These are phyloP conservation scores for Procambarus clarkii DNA, from an alignment of 1,140 invertebrate genomes.

Conservation along the genomic window DNA sequence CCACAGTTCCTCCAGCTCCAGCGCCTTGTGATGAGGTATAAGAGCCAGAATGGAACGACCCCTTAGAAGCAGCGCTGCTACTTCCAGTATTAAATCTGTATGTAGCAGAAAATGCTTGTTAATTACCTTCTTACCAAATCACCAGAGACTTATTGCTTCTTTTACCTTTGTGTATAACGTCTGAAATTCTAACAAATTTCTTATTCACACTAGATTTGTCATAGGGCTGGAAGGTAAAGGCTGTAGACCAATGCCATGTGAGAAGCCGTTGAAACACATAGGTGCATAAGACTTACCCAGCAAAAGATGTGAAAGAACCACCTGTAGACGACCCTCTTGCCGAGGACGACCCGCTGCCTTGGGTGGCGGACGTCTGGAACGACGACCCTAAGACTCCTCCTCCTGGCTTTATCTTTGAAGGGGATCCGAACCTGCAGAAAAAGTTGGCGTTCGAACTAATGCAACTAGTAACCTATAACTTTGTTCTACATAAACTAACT, in stretches of 20 bases:
- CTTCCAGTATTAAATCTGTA: neutral
- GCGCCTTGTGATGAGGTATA: neutral
- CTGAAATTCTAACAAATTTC: too few species aligned
- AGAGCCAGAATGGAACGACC: neutral
- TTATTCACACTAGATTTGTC: too few species aligned
- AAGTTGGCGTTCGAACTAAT: too few species aligned
- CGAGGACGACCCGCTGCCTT: neutral
- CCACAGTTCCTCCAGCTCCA: too few species aligned
- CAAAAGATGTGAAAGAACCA: slow-evolving; percentile 13
- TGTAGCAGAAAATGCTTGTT: neutral
- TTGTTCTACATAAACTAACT: too few species aligned
- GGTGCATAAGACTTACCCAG: slow-evolving; percentile 6
- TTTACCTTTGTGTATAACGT: too few species aligned
- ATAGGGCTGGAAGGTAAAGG: too few species aligned
- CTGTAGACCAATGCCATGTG: too few species aligned
- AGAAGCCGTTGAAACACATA: too few species aligned
- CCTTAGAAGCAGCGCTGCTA: neutral
- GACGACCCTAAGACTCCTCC: slow-evolving; percentile 20
- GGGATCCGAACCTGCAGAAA: slow-evolving; percentile 25
- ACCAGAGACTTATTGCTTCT: too few species aligned
- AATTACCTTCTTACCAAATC: too few species aligned
- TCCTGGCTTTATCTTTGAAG: slow-evolving; percentile 12
- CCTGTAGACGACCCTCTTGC: neutral
- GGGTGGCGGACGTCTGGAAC: neutral
- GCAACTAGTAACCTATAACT: too few species aligned